Conservation (phyloP, 2,113 vertebrate species). For the Mus musculus region GRCm39 chr8:79418001-79418500, state of each 20-base stretch:
- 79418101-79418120: not conserved
- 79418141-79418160: not conserved
- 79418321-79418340: not conserved
- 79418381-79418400: conserved; percentile 5
- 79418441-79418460: not conserved
- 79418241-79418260: not conserved
- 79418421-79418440: not conserved
- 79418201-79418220: not conserved
- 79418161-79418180: not conserved
- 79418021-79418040: not conserved
- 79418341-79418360: not conserved
- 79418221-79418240: not conserved
- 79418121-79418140: not conserved
- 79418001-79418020: not conserved
- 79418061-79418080: not conserved
- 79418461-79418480: not conserved
- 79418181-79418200: not conserved
- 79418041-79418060: not conserved
- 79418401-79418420: not conserved
- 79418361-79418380: not conserved
- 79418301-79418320: not conserved
- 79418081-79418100: not conserved
- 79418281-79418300: not conserved
- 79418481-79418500: not conserved
- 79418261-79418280: not conserved